A percentile compares a stretch with the other conserved stretches of the same genome.
Conservation (phyloP, 2,113 vertebrate species). For the Corydoras maculifer region DNA sequence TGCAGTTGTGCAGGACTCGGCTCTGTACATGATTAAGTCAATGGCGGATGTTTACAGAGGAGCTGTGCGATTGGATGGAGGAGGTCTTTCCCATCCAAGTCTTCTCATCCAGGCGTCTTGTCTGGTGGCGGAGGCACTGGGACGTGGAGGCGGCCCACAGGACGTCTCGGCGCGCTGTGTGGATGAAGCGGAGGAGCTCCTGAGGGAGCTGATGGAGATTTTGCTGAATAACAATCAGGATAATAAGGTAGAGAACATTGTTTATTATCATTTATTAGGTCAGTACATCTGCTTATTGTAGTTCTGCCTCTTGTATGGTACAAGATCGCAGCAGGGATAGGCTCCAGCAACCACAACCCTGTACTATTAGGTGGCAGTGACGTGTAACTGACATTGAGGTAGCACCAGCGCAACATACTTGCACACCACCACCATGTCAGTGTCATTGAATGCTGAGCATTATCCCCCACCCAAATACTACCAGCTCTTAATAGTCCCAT, state of each 20-base stretch:
- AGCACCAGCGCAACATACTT: too few species aligned
- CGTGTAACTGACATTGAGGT: too few species aligned
- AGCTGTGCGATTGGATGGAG: constrained; percentile 46
- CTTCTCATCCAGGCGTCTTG: constrained; percentile 64
- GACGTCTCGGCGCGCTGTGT: constrained; percentile 59
- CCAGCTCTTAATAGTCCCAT: too few species aligned
- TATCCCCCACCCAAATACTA: too few species aligned
- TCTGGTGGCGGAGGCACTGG: constrained; percentile 58
- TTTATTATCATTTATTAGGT: background rate
- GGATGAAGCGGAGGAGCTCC: constrained; percentile 66
- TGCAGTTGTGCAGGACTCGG: constrained; percentile 63
- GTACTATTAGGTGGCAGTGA: too few species aligned
- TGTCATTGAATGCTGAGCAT: too few species aligned
- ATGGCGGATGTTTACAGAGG: constrained; percentile 64
- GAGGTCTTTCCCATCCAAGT: constrained; percentile 46
- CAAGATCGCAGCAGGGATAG: too few species aligned
- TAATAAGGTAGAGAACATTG: constrained; percentile 67
- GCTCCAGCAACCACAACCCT: too few species aligned
- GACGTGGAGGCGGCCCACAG: constrained; percentile 56
- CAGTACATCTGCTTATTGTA: too few species aligned
- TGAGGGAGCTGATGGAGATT: constrained; percentile 65
- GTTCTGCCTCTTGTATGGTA: too few species aligned
- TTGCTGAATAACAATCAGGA: constrained; percentile 62
- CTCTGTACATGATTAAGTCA: constrained; percentile 70
- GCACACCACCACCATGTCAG: too few species aligned